Conservation (phyloP, 1,140 invertebrate genomes). For the Melanaphis sacchari region DNA sequence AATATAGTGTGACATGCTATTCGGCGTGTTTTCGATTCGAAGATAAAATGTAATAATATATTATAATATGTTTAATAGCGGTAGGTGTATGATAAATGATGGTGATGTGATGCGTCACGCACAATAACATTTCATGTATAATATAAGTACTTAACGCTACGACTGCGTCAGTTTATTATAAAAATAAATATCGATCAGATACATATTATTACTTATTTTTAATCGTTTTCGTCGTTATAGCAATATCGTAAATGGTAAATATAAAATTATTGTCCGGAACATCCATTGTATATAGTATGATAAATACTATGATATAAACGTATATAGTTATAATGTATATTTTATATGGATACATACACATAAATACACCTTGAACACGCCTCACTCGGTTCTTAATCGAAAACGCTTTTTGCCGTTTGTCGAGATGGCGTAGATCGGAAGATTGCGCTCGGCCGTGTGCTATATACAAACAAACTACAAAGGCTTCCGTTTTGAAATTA, state of each 20-base stretch:
- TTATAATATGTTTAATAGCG: neutral
- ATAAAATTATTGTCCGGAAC: neutral
- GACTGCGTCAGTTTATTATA: neutral
- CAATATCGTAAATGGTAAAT: neutral
- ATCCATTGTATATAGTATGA: neutral
- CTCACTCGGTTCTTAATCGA: neutral
- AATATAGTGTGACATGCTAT: neutral
- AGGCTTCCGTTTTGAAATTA: neutral
- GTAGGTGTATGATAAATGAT: constrained; percentile 14
- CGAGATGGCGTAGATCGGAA: neutral
- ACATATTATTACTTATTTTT: neutral
- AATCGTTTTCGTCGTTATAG: neutral
- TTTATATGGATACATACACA: no score
- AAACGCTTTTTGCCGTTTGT: neutral
- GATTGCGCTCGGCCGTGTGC: neutral
- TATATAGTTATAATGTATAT: neutral
- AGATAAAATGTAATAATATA: constrained; percentile 13
- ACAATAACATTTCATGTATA: neutral
- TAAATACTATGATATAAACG: neutral
- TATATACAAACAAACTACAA: neutral
- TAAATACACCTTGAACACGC: neutral
- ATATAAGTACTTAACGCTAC: neutral
- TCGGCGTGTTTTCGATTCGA: neutral
- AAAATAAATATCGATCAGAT: neutral
- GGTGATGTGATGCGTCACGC: neutral